Conservation (phyloP, 2,888 invertebrate species). For the Drosophila longiperda region DNA sequence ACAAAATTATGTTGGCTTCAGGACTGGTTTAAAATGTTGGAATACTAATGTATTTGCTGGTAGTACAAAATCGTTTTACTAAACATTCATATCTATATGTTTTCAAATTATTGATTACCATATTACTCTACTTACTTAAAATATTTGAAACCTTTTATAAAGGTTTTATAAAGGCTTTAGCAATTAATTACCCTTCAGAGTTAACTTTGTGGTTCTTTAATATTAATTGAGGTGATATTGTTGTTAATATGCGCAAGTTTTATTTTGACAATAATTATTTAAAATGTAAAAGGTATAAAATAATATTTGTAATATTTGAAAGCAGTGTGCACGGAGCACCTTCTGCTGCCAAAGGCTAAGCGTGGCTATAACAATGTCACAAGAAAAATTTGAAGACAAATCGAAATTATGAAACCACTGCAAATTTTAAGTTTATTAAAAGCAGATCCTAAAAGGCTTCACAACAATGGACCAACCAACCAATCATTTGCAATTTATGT, state of each 20-base stretch:
- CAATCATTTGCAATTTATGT: conserved; percentile 67
- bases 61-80: neutral
- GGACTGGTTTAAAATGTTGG: neutral
- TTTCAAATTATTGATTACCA: neutral
- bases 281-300: neutral
- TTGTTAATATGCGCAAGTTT: neutral
- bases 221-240: neutral
- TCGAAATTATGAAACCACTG: conserved; percentile 61
- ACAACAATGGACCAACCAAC: conserved; percentile 41
- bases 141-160: neutral
- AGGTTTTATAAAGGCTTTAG: neutral
- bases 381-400: conserved; percentile 37
- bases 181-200: neutral
- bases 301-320: neutral
- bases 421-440: conserved; percentile 70
- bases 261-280: neutral
- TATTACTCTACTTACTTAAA: neutral
- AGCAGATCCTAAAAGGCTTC: conserved; percentile 18
- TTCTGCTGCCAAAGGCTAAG: conserved; percentile 26
- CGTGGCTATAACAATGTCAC: conserved; percentile 20
- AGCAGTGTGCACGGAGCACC: conserved; percentile 26
- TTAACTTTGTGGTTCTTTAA: neutral
- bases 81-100: neutral
- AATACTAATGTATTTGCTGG: neutral
- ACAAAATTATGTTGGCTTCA: neutral